Conservation (phyloP, 2,888 invertebrate genomes). For the Conops quadrifasciatus region DNA sequence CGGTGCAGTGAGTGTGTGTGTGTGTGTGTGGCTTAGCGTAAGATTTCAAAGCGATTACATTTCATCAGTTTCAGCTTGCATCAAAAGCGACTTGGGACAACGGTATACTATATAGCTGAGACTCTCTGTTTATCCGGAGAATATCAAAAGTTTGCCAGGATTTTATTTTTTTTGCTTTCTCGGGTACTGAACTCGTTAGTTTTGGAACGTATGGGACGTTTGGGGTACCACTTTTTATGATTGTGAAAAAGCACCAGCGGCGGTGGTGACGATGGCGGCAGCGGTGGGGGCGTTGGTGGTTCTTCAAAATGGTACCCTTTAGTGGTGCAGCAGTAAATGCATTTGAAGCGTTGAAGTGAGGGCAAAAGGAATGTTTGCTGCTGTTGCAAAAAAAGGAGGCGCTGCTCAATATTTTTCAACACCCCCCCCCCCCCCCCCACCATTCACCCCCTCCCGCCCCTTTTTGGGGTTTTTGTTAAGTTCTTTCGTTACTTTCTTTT, state of each 20-base stretch:
- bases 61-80: neutral
- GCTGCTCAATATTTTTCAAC: too few species aligned
- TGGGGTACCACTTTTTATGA: neutral
- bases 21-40: too few species aligned
- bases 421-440: neutral
- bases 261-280: neutral
- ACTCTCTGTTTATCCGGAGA: slow-evolving; percentile 26
- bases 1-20: neutral
- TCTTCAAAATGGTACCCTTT: neutral
- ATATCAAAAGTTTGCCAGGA: slow-evolving; percentile 15
- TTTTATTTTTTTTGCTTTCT: neutral
- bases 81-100: neutral
- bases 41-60: neutral
- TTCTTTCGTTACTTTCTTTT: too few species aligned
- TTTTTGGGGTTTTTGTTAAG: neutral
- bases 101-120: slow-evolving; percentile 5
- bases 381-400: neutral
- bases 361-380: neutral
- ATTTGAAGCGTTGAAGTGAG: too few species aligned
- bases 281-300: neutral
- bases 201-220: neutral
- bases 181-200: neutral
- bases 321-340: neutral
- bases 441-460: too few species aligned
- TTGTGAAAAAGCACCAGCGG: slow-evolving; percentile 17